Evolutionary conservation across 2,797 vertebrate species (phyloP).

Genomic region (Macrochelys suwanniensis): DNA sequence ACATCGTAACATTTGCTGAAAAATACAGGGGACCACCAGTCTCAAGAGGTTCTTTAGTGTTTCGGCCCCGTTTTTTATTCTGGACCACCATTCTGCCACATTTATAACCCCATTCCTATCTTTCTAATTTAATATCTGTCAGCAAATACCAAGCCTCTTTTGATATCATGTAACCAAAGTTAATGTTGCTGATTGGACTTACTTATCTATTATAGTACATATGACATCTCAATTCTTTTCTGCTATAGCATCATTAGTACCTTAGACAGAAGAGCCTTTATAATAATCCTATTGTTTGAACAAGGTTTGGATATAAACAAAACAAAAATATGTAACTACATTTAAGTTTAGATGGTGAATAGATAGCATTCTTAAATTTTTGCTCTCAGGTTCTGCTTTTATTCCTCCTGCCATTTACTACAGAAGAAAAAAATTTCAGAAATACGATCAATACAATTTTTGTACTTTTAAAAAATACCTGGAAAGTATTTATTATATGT

Average conservation of each 20-base stretch:
- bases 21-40: not conserved
- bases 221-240: not conserved
- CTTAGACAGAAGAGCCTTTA: not conserved
- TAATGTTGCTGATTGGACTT: not conserved
- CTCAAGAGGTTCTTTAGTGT: not conserved
- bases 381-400: not conserved
- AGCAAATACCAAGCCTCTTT: accelerated
- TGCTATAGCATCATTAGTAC: not conserved
- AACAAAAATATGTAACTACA: not conserved
- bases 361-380: not conserved
- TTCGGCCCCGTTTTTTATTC: not conserved
- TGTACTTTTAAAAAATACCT: not conserved
- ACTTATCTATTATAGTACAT: not conserved
- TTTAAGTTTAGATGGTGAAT: not conserved
- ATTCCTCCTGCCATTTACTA: not conserved
- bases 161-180: not conserved
- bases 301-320: not conserved
- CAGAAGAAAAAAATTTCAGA: not conserved
- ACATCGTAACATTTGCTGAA: not conserved
- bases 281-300: not conserved
- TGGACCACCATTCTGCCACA: not conserved
- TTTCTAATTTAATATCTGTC: not conserved
- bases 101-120: not conserved
- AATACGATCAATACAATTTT: not conserved
- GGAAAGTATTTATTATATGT: not conserved